Conservation (phyloP, 2,797 vertebrate species). For the Pipistrellus kuhlii region DNA sequence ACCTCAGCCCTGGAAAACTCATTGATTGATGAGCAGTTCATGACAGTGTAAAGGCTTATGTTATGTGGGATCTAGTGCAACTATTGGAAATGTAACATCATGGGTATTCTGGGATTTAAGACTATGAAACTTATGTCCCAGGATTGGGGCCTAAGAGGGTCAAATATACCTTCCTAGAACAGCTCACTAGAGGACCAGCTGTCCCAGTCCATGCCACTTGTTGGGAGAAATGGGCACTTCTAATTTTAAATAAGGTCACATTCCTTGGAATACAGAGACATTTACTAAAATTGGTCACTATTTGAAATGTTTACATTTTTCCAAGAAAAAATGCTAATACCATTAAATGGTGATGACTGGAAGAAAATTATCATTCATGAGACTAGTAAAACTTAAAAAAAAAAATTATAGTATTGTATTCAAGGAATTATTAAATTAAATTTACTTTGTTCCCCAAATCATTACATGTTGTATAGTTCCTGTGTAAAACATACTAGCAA, state of each 20-base stretch:
- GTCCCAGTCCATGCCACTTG: neutral
- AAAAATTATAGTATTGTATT: neutral
- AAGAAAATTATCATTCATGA: neutral
- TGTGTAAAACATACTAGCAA: neutral
- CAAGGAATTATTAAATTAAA: neutral
- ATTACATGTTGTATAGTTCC: neutral
- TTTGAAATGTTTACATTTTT: neutral
- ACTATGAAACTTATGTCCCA: neutral
- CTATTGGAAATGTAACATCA: neutral
- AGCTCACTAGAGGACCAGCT: neutral
- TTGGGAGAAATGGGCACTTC: neutral
- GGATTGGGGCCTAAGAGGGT: neutral
- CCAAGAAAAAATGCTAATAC: neutral
- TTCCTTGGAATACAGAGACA: neutral
- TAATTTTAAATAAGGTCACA: neutral
- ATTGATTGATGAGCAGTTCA: neutral
- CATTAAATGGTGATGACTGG: neutral
- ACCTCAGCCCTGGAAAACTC: neutral
- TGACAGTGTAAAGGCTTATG: neutral
- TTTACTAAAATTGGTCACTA: neutral
- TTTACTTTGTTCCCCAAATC: neutral
- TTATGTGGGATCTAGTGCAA: neutral
- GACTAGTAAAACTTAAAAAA: neutral
- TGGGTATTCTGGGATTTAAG: neutral
- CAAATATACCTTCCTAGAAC: neutral